Evolutionary conservation across 2,797 vertebrate genomes (phyloP), one percentile per base, ranked within the genome.

Genomic region (Hydrophis major): DNA sequence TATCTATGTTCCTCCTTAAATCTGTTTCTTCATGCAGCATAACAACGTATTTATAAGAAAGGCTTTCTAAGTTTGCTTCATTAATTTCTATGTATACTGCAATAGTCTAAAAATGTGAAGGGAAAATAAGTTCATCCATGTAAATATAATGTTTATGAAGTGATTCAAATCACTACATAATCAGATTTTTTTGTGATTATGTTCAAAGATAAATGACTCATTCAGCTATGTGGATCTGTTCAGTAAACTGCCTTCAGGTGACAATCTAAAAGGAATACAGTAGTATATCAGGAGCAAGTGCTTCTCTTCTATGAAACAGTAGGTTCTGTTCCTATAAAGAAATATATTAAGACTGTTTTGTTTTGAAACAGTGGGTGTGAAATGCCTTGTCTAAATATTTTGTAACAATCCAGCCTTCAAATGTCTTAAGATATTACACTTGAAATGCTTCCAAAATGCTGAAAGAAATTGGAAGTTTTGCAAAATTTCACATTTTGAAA

Each of bases 191-290:
- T 53, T 93, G n/a, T 47, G 61, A 25, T 63, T 78, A 87, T 83
- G 63, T 88, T 61, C 88, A 92, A 94, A 61, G 74, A 47, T 88
- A 53, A 4, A 88, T 95, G 92, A 91, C 50, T 95, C 47, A 14
- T 56, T 89, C 27, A 61, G 55, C 59, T 88, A 1, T 90, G 16
- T n/a, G 92, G 78, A 90, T 50, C 6, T 69, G 0, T 96, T 96
- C 88, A 94, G 88, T 37, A 66, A 78, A n/a, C 4, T 93, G 91
- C 28, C 55, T 94, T 60, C 2, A 69, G 63, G 32, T 55, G 37
- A 63, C 14, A 6, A 4, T 94, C 56, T 90, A 89, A 63, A 14
- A 47, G 63, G 20, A 32, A n/a, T 69, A 32, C 27, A 6, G n/a
- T 56, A 37, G 11, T 32, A 37, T 74, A 55, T 6, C 20, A 47